Evolutionary conservation across 53 echinoderm and acorn worm genomes (phyloP), one percentile per base, ranked within the genome.

Genomic region (Holothuria leucospilota): DNA sequence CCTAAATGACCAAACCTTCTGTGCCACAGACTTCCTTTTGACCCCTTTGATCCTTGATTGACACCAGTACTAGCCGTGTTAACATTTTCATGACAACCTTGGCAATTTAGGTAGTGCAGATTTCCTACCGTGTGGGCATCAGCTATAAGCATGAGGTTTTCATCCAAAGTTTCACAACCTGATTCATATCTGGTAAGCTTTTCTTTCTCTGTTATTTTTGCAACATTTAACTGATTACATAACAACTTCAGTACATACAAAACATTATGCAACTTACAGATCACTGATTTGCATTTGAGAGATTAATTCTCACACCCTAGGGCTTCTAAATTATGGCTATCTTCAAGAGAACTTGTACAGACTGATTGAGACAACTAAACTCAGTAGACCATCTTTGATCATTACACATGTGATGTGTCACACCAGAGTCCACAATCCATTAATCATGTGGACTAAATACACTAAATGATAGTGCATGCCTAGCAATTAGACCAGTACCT

Each of bases 391-490:
- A 46, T 49, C 20, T 20, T 21, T 75, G 5, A 46, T 51, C 24
- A 51, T 75, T 42, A 49, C 20, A 13, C 77, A 75, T 75, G 10
- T 75, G 51, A 10, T 5, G n/a, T 14, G 77, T 75, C 5, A 51
- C 77, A 1, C 77, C 77, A n/a, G n/a, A 75, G 77, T 75, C 77
- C 20, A 75, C 77, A 42, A 75, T 49, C 77, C 46, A 75, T 14
- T 9, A n/a, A 46, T 75, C 51, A 3, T 16, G 20, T 42, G 42
- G 9, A 42, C 42, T 9, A 42, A 42, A 5, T 6, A 5, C 9
- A 42, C 42, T 42, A 42, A 9, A 6, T 42, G 42, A 42, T 42
- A 42, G 42, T 42, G 42, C 42, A 42, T 42, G 42, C 42, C 42
- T 42, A 42, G 42, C 42, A 42, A 42, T 42, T 42, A 42, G 42